phyloP scores from a whole-genome alignment of 2,797 vertebrate genomes.

The Gymnodraco acuticeps region DNA sequence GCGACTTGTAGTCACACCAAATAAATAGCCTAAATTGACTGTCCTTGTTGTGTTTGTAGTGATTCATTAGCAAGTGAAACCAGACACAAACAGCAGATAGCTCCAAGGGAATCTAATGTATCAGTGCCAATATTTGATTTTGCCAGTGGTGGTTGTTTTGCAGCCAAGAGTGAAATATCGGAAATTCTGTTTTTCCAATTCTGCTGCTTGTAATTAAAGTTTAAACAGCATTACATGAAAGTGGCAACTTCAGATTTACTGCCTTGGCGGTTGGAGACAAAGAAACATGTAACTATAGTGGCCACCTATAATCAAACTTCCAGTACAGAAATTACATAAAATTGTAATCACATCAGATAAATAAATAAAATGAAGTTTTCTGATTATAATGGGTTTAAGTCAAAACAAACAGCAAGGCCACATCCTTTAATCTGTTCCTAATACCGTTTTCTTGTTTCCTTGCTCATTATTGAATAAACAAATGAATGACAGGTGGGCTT shows the following conservation, averaged over 20 bases:
- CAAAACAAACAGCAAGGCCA: background rate
- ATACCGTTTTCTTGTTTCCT: background rate
- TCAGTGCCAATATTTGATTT: background rate
- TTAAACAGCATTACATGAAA: background rate
- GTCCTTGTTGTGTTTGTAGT: background rate
- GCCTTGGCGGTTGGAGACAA: background rate
- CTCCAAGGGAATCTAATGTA: background rate
- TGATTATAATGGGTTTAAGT: background rate
- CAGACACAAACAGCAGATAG: background rate
- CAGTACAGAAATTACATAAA: background rate
- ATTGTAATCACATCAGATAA: background rate
- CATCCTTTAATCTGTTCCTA: constrained; percentile 7
- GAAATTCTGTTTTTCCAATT: background rate
- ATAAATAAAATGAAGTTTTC: background rate
- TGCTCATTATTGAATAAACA: constrained; percentile 3
- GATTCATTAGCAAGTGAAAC: background rate
- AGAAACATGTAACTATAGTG: background rate
- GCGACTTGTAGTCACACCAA: constrained; percentile 1
- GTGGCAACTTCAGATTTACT: background rate
- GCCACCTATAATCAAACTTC: background rate
- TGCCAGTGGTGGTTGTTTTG: background rate
- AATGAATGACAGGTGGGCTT: constrained; percentile 15
- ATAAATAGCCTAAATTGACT: background rate
- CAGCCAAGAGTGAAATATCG: background rate
- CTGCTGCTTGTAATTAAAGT: background rate